Evolutionary conservation across 2,888 invertebrate genomes (phyloP).

Genomic region (Agrotis exclamationis): DNA sequence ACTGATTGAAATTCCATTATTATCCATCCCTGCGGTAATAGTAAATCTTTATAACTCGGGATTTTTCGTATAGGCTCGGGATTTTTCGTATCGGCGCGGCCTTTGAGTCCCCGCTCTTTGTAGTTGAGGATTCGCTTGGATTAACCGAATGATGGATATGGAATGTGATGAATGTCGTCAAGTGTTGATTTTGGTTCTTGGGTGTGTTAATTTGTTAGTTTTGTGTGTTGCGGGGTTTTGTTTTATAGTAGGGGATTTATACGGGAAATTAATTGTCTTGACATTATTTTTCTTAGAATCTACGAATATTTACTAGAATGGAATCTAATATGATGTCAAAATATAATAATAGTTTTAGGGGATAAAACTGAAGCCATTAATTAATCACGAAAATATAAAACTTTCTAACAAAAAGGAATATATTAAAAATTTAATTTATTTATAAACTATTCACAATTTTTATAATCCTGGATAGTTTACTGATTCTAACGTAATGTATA

Average conservation of each 20-base stretch:
- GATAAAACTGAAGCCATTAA: too few relatives aligned
- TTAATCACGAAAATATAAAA: background rate
- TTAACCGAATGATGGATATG: slow-evolving; percentile 75
- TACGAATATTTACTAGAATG: background rate
- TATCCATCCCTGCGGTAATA: slow-evolving; percentile 82
- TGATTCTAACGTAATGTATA: slow-evolving; percentile 60
- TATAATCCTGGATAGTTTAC: slow-evolving; percentile 33
- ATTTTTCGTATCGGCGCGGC: slow-evolving; percentile 81
- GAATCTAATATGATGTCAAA: too few relatives aligned
- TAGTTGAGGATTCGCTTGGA: slow-evolving; percentile 78
- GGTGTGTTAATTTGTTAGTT: slow-evolving; percentile 34
- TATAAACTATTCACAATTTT: slow-evolving; percentile 24
- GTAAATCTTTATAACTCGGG: slow-evolving; percentile 84
- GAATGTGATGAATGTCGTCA: slow-evolving; percentile 39
- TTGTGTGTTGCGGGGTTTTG: background rate
- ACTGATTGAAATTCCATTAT: slow-evolving; percentile 91
- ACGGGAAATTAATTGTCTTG: background rate
- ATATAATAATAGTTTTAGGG: background rate
- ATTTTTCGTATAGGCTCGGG: slow-evolving; percentile 82
- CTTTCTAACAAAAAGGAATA: background rate
- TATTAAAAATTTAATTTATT: background rate
- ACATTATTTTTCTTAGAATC: background rate
- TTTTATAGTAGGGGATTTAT: slow-evolving; percentile 14
- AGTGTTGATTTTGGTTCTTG: slow-evolving; percentile 40
- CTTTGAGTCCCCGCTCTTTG: slow-evolving; percentile 78